Percentiles rank a stretch among this genome's conserved stretches.
Evolutionary conservation across 2,113 vertebrate genomes (phyloP).

Genomic region (Lasiurus cinereus): DNA sequence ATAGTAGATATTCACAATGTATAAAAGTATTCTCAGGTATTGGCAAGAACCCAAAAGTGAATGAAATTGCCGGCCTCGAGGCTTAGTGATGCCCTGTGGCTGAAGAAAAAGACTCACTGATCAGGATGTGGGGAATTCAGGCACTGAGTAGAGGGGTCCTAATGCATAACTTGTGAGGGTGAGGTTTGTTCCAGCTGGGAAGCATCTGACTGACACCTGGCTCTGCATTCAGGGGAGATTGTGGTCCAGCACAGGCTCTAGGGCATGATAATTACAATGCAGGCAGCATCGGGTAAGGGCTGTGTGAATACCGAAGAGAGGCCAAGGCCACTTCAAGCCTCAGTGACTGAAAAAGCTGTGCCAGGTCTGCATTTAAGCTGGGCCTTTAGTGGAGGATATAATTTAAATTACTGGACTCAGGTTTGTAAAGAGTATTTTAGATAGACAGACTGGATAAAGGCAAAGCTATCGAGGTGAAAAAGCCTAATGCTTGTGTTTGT

Average conservation of each 20-base stretch:
- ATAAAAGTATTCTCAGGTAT: background rate
- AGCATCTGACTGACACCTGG: background rate
- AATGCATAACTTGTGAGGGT: background rate
- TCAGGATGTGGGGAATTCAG: background rate
- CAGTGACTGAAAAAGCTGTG: background rate
- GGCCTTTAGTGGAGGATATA: background rate
- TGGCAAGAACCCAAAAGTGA: background rate
- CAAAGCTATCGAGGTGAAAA: constrained; percentile 1
- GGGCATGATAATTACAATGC: background rate
- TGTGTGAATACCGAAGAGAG: background rate
- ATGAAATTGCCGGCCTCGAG: background rate
- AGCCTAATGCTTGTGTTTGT: background rate
- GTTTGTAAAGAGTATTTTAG: background rate
- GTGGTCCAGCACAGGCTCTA: background rate
- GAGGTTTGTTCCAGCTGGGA: background rate
- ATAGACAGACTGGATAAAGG: background rate
- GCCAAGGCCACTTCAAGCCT: too few relatives aligned
- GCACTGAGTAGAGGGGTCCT: background rate
- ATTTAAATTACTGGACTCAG: background rate
- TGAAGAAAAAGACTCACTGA: background rate
- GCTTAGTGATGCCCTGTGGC: background rate
- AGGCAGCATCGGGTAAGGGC: background rate
- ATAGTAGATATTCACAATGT: background rate
- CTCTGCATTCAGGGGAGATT: background rate
- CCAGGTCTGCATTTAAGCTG: background rate